Conservation (phyloP, 2,888 invertebrate species). For the Leucophenga montana region DNA sequence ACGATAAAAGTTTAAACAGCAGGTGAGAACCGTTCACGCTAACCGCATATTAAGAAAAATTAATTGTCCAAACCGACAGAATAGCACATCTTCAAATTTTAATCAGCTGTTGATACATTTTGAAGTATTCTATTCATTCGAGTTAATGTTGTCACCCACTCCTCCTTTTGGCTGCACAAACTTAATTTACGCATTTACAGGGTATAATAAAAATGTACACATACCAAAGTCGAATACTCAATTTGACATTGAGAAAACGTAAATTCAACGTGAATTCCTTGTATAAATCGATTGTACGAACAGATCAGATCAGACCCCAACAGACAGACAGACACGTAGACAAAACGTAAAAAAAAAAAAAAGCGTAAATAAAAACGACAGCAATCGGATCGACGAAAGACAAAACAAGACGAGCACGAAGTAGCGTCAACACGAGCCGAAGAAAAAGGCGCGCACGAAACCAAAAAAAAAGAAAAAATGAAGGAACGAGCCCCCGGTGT, state of each 20-base stretch:
- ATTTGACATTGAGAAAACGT: conserved; percentile 64
- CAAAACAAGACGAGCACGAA: not conserved
- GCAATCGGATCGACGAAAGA: not conserved
- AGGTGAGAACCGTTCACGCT: too few species aligned
- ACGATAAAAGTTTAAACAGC: too few species aligned
- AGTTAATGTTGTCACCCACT: too few species aligned
- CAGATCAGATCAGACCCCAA: conserved; percentile 23
- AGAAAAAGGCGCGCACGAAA: not conserved
- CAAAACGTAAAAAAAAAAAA: conserved; percentile 14
- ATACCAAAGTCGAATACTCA: conserved; percentile 62
- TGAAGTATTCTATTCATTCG: too few species aligned
- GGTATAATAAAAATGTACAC: conserved; percentile 32
- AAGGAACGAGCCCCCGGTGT: conserved; percentile 7
- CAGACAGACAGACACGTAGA: conserved; percentile 27
- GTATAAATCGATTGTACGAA: conserved; percentile 39
- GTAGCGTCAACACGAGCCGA: not conserved
- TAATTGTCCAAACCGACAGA: too few species aligned
- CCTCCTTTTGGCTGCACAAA: too few species aligned
- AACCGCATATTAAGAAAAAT: too few species aligned
- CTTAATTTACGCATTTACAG: not conserved
- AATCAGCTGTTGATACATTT: too few species aligned
- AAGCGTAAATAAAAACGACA: too few species aligned
- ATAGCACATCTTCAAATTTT: too few species aligned
- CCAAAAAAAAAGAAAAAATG: not conserved
- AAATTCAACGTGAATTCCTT: conserved; percentile 57